Base-by-base conservation (phyloP, 2,113 vertebrate genomes). In the Neodontobutis hainanensis region DNA sequence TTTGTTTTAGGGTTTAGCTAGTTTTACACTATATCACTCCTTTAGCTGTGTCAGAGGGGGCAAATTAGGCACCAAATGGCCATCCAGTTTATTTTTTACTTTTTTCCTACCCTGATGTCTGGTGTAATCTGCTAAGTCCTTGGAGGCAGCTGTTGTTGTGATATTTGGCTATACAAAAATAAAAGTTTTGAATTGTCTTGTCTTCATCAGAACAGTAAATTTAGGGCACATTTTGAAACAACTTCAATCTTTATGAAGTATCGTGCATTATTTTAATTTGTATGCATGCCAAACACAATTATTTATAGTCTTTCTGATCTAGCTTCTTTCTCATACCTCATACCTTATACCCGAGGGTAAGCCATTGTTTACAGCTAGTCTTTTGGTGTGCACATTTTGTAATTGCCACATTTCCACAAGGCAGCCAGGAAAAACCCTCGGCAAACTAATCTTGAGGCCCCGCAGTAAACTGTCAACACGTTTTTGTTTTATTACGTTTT, bases 261-360 rank as follows among this genome's bases (percentile, higher is more conserved):
- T 59, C 58, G 63, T 55, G 61, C 57, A 67, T 52, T 32, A 65
- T 56, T 74, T 65, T 56, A 49, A 77, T 72, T 60, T n/a, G 56
- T 36, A 64, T 73, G 14, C 43, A 52, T 16, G 12, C n/a, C 68
- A 71, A 61, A 65, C 43, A 49, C 53, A 67, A 42, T 15, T 71
- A 70, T 75, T 56, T 76, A 56, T 81, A 57, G 59, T 58, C 4
- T 61, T 61, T 35, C 58, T 47, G 10, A 27, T 67, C 19, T 68
- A 8, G 55, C 47, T 62, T 81, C 49, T 58, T 35, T 70, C 52
- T 35, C 35, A 40, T 66, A 32, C n/a, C 71, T 51, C 36, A 2
- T 59, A 43, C 10, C 40, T 36, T 35, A 38, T 11, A 40, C 61
- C 53, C 43, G n/a, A 7, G 53, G 59, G 70, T 62, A 11, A 5